Base-by-base conservation (phyloP, 2,113 vertebrate species). In the Entelurus aequoreus region DNA sequence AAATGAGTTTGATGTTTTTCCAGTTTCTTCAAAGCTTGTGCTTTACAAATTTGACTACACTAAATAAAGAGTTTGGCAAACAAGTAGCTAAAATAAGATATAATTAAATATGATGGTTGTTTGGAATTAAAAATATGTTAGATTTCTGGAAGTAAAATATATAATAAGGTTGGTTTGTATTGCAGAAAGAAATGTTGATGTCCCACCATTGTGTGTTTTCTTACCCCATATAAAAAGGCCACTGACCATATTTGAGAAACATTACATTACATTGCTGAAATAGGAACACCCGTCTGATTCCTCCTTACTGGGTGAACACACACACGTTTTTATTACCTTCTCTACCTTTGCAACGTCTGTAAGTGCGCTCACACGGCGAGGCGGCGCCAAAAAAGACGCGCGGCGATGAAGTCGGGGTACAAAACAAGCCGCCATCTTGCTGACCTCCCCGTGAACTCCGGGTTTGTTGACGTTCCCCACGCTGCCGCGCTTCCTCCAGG, bases 371-470 rank as follows among this genome's bases (percentile, higher is more conserved):
- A 57, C 44, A 19, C 9, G 40, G 10, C 1, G 13, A 46, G 38
- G 40, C 55, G 12, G 12, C 42, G 5, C 12, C 10, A 46, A 44
- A 57, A 44, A n/a, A 21, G 12, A 7, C 2, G 55, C 12, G 68
- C 50, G 75, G 42, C 53, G 68, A 78, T 72, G 69, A 76, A 79
- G 66, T 66, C 67, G 14, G 57, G 61, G 48, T 81, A 78, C 69
- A 68, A 62, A 21, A 66, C 54, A 69, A 75, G 69, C 84, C 58
- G 82, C 80, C 83, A 72, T 84, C 73, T 78, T 71, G 62, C 78
- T 91, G 88, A 90, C 90, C 90, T 80, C 76, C 68, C 51, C 0
- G 35, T 88, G 90, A 91, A 90, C 90, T 73, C 71, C 28, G 47
- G 69, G 63, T 78, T 83, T 87, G 81, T 87, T 85, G 82, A 83